Conservation (phyloP, 1,140 invertebrate genomes). For the Apolygus lucorum region DNA sequence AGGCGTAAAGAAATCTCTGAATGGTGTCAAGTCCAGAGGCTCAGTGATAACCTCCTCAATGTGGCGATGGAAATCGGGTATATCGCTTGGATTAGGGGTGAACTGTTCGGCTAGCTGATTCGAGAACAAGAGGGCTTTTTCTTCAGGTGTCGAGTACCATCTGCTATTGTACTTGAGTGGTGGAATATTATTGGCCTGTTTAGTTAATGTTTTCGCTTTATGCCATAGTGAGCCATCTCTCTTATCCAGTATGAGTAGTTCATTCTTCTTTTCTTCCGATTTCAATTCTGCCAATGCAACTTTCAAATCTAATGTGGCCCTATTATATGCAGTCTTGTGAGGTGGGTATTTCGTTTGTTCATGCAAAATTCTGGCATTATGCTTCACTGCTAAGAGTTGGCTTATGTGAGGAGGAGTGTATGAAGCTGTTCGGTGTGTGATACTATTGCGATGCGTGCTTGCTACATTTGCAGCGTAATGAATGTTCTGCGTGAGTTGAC, state of each 20-base stretch:
- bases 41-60: no score
- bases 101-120: background rate
- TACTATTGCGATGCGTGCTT: no score
- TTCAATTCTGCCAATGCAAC: background rate
- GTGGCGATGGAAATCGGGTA: no score
- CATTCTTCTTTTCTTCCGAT: background rate
- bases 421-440: no score
- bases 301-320: background rate
- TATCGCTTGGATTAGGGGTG: no score
- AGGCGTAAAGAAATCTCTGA: background rate
- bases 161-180: background rate
- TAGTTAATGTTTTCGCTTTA: background rate
- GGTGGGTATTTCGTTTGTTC: no score
- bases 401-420: no score
- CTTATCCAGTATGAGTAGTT: background rate
- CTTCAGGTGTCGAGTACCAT: background rate
- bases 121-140: background rate
- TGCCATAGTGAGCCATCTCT: background rate
- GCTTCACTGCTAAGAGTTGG: no score
- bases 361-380: no score
- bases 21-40: background rate
- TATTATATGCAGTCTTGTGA: background rate
- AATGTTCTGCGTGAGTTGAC: no score
- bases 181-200: background rate
- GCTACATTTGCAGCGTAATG: no score